Conservation (phyloP, 2,113 vertebrate genomes). For the Silurus glanis region DNA sequence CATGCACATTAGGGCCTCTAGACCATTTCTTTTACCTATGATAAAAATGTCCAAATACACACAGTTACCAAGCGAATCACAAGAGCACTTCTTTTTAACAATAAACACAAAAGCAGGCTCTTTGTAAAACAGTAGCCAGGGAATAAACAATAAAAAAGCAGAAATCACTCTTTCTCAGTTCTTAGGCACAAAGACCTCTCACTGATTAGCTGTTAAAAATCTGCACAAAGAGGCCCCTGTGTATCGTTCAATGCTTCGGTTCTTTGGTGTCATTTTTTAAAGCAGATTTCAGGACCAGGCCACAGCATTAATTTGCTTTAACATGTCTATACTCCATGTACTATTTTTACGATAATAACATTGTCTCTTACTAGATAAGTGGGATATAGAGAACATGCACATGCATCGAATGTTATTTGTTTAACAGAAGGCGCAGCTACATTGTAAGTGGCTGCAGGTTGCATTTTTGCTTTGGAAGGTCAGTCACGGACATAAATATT, state of each 20-base stretch:
- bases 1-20: not conserved
- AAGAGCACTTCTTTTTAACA: constrained; percentile 4
- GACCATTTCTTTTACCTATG: not conserved
- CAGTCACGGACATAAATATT: constrained; percentile 14
- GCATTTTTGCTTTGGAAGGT: constrained; percentile 7
- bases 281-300: not conserved
- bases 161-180: constrained; percentile 30
- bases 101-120: not conserved
- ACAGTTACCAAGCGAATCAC: not conserved
- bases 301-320: not conserved
- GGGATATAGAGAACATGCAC: not conserved
- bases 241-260: not conserved
- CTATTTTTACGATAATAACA: not conserved
- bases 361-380: not conserved
- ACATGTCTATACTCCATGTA: not conserved
- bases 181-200: constrained; percentile 23
- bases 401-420: not conserved
- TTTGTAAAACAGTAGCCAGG: not conserved
- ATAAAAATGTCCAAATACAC: not conserved
- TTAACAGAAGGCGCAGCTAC: not conserved
- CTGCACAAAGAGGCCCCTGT: not conserved
- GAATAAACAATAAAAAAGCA: constrained; percentile 18
- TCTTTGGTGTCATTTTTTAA: constrained; percentile 1
- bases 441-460: not conserved
- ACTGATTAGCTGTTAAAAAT: constrained; percentile 15